A percentile compares a stretch with the other conserved stretches of the same genome.
These are phyloP conservation scores for Pseudachorutes palmiensis DNA, from an alignment of 1,140 invertebrate genomes.

Conservation along the genomic window DNA sequence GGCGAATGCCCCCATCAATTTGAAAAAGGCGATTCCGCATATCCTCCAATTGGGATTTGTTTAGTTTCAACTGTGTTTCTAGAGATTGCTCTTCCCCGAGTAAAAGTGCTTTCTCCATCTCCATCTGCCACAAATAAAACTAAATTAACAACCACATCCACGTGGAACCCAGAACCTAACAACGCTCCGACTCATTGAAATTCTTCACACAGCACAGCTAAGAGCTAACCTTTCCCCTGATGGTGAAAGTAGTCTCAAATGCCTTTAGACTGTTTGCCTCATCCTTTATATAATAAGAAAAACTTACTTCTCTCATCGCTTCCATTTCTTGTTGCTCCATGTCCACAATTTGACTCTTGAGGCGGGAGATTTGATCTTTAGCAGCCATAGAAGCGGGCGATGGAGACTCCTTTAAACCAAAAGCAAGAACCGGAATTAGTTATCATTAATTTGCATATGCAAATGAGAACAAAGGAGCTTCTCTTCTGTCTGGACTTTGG, in stretches of 20 bases:
- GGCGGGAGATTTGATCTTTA: constrained; percentile 47
- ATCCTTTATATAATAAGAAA: constrained; percentile 4
- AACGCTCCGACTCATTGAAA: no score
- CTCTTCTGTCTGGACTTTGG: no score
- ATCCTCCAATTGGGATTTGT: constrained; percentile 60
- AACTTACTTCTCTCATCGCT: constrained; percentile 63
- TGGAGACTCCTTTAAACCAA: background rate
- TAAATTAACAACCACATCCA: constrained; percentile 20
- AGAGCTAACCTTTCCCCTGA: no score
- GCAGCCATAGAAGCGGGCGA: background rate
- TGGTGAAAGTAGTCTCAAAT: no score
- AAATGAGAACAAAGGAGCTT: background rate
- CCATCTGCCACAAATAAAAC: constrained; percentile 53
- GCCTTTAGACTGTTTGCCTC: constrained; percentile 4
- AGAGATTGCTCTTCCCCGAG: constrained; percentile 71
- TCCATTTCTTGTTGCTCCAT: constrained; percentile 75
- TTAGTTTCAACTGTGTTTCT: constrained; percentile 56
- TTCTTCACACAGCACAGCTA: no score
- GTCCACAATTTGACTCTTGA: constrained; percentile 68
- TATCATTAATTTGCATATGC: constrained; percentile 5
- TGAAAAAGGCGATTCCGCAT: constrained; percentile 49
- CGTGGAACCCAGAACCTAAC: no score
- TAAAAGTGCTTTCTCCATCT: constrained; percentile 71
- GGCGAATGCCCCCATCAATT: constrained; percentile 27
- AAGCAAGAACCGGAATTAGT: constrained; percentile 1